Conservation (phyloP, 2,797 vertebrate genomes). For the Bryconaethiops microstoma region DNA sequence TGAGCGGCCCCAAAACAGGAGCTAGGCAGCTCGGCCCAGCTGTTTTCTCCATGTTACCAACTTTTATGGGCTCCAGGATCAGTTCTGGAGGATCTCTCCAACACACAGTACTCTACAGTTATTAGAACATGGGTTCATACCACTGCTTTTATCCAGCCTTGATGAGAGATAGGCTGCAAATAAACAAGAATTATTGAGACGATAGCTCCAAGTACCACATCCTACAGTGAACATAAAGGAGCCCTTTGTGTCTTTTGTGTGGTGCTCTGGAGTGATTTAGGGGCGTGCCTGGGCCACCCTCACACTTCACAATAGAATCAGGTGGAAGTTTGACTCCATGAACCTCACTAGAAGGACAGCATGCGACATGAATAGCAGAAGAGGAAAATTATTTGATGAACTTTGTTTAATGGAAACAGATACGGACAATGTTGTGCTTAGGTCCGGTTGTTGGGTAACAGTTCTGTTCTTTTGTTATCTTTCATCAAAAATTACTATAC, state of each 20-base stretch:
- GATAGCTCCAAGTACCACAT: conserved; percentile 62
- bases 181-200: conserved; percentile 61
- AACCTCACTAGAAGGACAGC: neutral
- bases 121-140: neutral
- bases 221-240: conserved; percentile 65
- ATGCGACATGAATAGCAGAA: neutral
- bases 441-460: too few relatives aligned
- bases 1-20: conserved; percentile 52
- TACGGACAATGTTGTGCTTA: too few relatives aligned
- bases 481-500: neutral
- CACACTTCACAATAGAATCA: conserved; percentile 3
- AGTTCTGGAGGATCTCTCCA: neutral
- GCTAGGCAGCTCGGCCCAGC: conserved; percentile 39
- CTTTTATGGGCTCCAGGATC: conserved; percentile 13
- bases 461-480: neutral
- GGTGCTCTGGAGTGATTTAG: neutral
- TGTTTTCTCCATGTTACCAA: conserved; percentile 53
- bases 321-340: neutral
- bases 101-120: neutral
- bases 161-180: neutral
- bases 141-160: neutral
- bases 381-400: too few relatives aligned
- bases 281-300: neutral
- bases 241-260: conserved; percentile 55
- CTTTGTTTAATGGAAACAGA: too few relatives aligned